Evolutionary conservation across 2,113 vertebrate genomes (phyloP).

Genomic region (Turnix velox): DNA sequence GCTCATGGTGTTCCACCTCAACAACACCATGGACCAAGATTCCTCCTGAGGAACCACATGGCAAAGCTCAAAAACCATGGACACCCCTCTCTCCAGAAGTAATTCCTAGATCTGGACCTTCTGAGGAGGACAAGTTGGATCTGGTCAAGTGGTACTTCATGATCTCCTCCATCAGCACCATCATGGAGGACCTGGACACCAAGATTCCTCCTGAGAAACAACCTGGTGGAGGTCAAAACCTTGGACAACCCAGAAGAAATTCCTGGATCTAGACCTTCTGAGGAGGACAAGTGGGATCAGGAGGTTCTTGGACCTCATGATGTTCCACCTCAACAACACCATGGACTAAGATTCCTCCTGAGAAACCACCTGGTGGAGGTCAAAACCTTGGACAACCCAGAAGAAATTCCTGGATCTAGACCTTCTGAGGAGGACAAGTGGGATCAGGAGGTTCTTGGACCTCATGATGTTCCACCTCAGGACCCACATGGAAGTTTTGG

Average conservation of each 20-base stretch:
- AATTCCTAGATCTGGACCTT: slow-evolving; percentile 78
- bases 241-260: too few relatives aligned
- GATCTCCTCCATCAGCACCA: slow-evolving; percentile 96
- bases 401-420: too few relatives aligned
- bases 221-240: too few relatives aligned
- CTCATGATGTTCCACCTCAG: slow-evolving; percentile 98
- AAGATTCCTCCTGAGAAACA: slow-evolving; percentile 74
- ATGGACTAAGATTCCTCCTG: slow-evolving; percentile 86
- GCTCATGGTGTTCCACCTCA: slow-evolving; percentile 98
- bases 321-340: slow-evolving; percentile 94
- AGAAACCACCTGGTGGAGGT: too few relatives aligned
- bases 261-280: slow-evolving; percentile 80
- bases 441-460: too few relatives aligned
- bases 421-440: slow-evolving; percentile 94
- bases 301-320: too few relatives aligned
- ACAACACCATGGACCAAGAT: slow-evolving; percentile 92
- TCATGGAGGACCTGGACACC: too few relatives aligned
- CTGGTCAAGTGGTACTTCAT: too few relatives aligned
- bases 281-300: slow-evolving; percentile 97
- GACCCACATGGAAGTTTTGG: too few relatives aligned
- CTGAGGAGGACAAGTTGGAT: slow-evolving; percentile 97
- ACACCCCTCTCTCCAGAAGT: too few relatives aligned
- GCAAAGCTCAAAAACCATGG: too few relatives aligned
- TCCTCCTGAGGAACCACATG: slow-evolving; percentile 70
- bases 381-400: too few relatives aligned